A percentile compares a stretch with the other conserved stretches of the same genome.
Evolutionary conservation across 2,888 invertebrate genomes (phyloP).

Genomic region (Cheilosia impressa): DNA sequence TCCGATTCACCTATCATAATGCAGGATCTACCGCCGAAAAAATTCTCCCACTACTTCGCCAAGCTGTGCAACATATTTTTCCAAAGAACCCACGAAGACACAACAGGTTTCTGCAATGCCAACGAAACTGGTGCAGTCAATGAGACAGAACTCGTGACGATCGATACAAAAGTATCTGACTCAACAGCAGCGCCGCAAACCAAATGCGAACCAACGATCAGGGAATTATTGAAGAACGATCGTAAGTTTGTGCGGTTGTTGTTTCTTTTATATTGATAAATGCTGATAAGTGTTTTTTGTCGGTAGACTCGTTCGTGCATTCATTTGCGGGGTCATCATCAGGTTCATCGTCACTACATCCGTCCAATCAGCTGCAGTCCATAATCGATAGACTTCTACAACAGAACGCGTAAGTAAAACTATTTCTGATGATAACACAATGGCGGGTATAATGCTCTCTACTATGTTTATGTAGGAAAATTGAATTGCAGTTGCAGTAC

Average conservation of each 20-base stretch:
- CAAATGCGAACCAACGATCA: slow-evolving; percentile 46
- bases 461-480: slow-evolving; percentile 77
- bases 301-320: slow-evolving; percentile 51
- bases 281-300: background rate
- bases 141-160: slow-evolving; percentile 77
- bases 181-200: slow-evolving; percentile 42
- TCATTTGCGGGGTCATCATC: slow-evolving; percentile 79
- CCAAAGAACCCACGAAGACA: slow-evolving; percentile 77
- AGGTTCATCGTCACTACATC: slow-evolving; percentile 76
- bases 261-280: slow-evolving; percentile 4
- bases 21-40: slow-evolving; percentile 80
- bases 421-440: slow-evolving; percentile 25
- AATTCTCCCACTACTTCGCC: slow-evolving; percentile 79
- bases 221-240: slow-evolving; percentile 45
- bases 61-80: slow-evolving; percentile 80
- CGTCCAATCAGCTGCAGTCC: slow-evolving; percentile 80
- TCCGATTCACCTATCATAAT: slow-evolving; percentile 8
- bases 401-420: slow-evolving; percentile 80
- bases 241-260: slow-evolving; percentile 36
- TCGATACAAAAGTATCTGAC: slow-evolving; percentile 64
- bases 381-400: slow-evolving; percentile 80
- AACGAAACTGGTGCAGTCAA: slow-evolving; percentile 77
- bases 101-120: slow-evolving; percentile 80
- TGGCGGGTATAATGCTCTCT: background rate
- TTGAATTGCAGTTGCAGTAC: slow-evolving; percentile 79